These are phyloP conservation scores for Chionodraco myersi DNA, from an alignment of 2,113 vertebrate genomes.

Conservation along the genomic window DNA sequence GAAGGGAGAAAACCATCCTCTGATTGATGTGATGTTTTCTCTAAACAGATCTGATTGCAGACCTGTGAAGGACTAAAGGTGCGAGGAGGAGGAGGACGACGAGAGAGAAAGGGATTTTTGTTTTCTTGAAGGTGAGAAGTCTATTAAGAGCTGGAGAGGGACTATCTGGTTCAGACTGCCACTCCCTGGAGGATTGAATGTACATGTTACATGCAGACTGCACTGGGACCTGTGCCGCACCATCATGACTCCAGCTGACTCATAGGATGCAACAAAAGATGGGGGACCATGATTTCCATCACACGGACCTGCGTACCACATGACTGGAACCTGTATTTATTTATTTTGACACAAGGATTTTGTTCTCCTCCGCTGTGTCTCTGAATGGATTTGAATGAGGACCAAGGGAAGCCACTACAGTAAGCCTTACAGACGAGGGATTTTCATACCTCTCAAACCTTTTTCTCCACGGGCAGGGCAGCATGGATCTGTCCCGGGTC, in stretches of 20 bases:
- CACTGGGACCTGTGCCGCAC: conserved; percentile 31
- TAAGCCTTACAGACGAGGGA: not conserved
- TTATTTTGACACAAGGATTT: not conserved
- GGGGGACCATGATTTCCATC: not conserved
- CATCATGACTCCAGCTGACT: conserved; percentile 50
- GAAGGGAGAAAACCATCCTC: not conserved
- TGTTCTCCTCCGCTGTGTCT: not conserved
- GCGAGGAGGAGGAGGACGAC: not conserved
- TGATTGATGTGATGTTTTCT: conserved; percentile 32
- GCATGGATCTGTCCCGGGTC: conserved; percentile 65
- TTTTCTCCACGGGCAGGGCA: not conserved
- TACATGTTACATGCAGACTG: conserved; percentile 34
- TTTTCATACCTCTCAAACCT: not conserved
- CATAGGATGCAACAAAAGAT: conserved; percentile 21
- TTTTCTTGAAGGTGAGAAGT: conserved; percentile 55
- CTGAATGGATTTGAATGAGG: conserved; percentile 41
- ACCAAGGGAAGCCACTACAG: not conserved
- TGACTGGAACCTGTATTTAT: not conserved
- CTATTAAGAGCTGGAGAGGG: conserved; percentile 41
- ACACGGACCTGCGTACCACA: not conserved
- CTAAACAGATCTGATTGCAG: conserved; percentile 52
- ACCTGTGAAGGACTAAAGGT: conserved; percentile 40
- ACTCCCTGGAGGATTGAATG: conserved; percentile 44
- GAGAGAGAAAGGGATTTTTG: conserved; percentile 11
- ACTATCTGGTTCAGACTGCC: conserved; percentile 43